Conservation (phyloP, 37 sponge, comb jelly and placozoan genomes). For the Beroe forskalii region DNA sequence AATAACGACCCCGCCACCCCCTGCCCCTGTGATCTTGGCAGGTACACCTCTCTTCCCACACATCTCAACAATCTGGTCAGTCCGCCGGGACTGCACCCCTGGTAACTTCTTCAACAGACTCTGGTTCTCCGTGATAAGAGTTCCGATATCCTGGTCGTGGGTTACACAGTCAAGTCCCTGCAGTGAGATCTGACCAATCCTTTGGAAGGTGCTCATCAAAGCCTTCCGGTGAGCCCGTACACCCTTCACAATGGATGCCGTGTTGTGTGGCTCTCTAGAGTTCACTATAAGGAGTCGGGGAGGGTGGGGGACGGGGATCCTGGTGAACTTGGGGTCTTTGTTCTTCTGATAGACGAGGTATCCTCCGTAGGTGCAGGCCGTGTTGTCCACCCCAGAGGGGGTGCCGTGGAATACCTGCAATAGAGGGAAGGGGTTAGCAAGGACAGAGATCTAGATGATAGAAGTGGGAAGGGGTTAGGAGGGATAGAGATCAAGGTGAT, state of each 20-base stretch:
- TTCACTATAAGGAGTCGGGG: slow-evolving; percentile 14
- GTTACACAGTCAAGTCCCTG: neutral
- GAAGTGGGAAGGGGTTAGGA: neutral
- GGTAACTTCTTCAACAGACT: slow-evolving; percentile 47
- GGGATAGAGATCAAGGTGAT: too few relatives aligned
- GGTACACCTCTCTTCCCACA: slow-evolving; percentile 20
- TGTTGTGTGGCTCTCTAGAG: slow-evolving; percentile 18
- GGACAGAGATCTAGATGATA: neutral
- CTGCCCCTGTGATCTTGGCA: slow-evolving; percentile 52
- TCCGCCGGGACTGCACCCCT: neutral
- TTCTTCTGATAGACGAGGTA: neutral
- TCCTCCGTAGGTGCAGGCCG: slow-evolving; percentile 24
- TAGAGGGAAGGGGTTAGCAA: neutral
- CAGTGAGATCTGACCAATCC: slow-evolving; percentile 27
- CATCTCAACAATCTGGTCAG: slow-evolving; percentile 18
- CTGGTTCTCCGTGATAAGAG: slow-evolving; percentile 39
- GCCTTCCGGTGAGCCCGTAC: neutral
- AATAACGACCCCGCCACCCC: slow-evolving; percentile 50
- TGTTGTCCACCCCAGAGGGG: slow-evolving; percentile 64
- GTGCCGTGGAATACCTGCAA: slow-evolving; percentile 59
- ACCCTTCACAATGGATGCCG: neutral
- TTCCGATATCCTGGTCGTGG: neutral
- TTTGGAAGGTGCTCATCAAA: neutral
- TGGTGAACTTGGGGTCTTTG: neutral
- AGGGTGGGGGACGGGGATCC: neutral